These are phyloP conservation scores for Actenoides lindsayi DNA, from an alignment of 2,113 vertebrate genomes.

Conservation along the genomic window DNA sequence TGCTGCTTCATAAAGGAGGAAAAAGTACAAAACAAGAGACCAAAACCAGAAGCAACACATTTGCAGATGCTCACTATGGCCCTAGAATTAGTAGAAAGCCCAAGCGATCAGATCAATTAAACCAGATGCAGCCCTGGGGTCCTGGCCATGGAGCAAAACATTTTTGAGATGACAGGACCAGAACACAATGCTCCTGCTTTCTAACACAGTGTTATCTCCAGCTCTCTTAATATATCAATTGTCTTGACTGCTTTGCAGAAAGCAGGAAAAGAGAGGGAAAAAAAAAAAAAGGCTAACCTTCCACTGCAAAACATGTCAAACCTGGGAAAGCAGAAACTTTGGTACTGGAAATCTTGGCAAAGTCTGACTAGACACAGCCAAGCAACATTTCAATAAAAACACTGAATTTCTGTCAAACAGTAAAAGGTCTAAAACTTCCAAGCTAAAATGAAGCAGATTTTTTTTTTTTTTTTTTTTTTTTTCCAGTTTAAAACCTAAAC, in stretches of 20 bases:
- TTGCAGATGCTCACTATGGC: background rate
- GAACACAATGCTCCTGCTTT: background rate
- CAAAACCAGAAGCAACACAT: background rate
- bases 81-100: background rate
- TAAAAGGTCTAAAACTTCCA: slow-evolving; percentile 7
- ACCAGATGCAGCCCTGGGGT: background rate
- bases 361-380: slow-evolving; percentile 13
- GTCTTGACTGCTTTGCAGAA: background rate
- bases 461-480: background rate
- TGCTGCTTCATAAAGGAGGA: background rate
- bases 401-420: background rate
- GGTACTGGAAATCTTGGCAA: background rate
- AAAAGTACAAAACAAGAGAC: background rate
- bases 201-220: background rate
- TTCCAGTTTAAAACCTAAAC: background rate
- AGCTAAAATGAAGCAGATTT: background rate
- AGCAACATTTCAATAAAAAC: background rate
- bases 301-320: background rate
- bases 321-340: background rate
- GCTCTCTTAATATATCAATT: background rate
- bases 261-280: background rate
- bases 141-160: background rate
- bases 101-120: background rate
- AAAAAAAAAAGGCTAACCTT: background rate
- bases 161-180: background rate